phyloP scores from a whole-genome alignment of 2,113 vertebrate genomes.

The Picathartes gymnocephalus region DNA sequence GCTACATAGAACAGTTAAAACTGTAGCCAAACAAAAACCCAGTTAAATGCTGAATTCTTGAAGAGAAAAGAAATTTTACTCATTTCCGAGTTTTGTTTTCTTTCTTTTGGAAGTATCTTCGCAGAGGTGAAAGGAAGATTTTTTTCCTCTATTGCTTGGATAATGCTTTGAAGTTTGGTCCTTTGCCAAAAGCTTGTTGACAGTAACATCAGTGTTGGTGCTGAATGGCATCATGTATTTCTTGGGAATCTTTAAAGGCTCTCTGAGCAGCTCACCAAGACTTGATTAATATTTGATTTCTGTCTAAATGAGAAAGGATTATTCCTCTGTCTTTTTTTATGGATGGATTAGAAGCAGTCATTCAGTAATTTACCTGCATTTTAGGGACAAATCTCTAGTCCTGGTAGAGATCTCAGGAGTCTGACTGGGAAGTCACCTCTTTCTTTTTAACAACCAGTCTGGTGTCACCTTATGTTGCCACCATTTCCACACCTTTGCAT shows the following conservation, averaged over 20 bases:
- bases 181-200: not conserved
- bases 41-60: not conserved
- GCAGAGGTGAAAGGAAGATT: not conserved
- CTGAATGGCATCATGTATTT: not conserved
- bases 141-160: not conserved
- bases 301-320: not conserved
- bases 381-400: not conserved
- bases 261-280: not conserved
- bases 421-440: not conserved
- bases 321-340: not conserved
- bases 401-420: not conserved
- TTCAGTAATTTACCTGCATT: not conserved
- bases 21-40: not conserved
- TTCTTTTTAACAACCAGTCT: not conserved
- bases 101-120: not conserved
- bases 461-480: not conserved
- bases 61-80: not conserved
- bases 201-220: not conserved
- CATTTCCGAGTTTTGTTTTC: not conserved
- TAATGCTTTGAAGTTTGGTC: not conserved
- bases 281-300: slow-evolving; percentile 9
- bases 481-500: not conserved
- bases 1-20: not conserved
- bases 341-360: not conserved
- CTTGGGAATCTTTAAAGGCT: not conserved